Evolutionary conservation across 2,797 vertebrate species (phyloP).

Genomic region (Emydoidea blandingii): DNA sequence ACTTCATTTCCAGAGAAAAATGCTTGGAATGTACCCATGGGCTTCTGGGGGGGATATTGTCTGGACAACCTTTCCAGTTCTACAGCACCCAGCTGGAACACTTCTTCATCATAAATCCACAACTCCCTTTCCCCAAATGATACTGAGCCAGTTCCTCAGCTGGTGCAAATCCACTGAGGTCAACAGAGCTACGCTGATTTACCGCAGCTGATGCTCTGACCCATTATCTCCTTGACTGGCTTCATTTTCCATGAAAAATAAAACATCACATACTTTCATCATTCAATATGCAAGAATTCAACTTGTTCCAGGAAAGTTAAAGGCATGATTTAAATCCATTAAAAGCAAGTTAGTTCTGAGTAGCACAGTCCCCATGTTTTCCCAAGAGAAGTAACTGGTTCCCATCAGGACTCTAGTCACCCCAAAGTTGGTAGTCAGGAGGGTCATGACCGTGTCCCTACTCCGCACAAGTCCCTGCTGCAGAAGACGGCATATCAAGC

Average conservation of each 20-base stretch:
- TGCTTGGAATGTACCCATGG: background rate
- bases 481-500: slow-evolving; percentile 1
- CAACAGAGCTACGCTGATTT: background rate
- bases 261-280: background rate
- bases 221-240: background rate
- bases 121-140: background rate
- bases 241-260: background rate
- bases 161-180: background rate
- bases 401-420: background rate
- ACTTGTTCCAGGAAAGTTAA: background rate
- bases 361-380: background rate
- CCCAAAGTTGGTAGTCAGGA: slow-evolving; percentile 35
- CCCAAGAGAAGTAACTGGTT: background rate
- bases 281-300: background rate
- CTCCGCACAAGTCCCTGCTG: slow-evolving; percentile 14
- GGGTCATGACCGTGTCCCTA: slow-evolving; percentile 3
- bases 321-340: background rate
- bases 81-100: background rate
- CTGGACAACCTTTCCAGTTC: background rate
- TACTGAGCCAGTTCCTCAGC: background rate
- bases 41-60: background rate
- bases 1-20: background rate
- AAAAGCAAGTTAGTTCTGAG: background rate
- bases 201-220: background rate
- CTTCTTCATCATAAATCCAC: background rate